Evolutionary conservation across 2,888 invertebrate genomes (phyloP), one percentile per base, ranked within the genome.

Genomic region (Campoplex capitator): DNA sequence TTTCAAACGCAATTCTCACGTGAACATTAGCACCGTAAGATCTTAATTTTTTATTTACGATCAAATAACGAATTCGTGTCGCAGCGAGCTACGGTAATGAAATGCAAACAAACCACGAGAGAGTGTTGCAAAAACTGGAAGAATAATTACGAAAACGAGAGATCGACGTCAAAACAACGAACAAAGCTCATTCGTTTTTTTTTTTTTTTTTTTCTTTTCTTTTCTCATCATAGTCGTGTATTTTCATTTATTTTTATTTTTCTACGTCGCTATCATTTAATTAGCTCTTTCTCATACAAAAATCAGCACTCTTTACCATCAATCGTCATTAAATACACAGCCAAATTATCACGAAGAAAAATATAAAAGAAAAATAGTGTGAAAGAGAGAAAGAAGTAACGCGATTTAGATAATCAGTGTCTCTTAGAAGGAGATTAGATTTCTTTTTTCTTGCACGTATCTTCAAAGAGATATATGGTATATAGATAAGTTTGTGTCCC

Each of bases 401-500:
- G 76, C 80, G 70, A 67, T 38, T 76, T 84, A 86, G 87, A 78
- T 84, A 74, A 80, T 88, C 81, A 83, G 56, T 82, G 82, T 62
- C 68, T 75, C 48, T 83, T 89, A 88, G 88, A 85, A 78, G 84
- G 74, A 74, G 35, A 77, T 77, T 83, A 83, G 87, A 80, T 73
- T 83, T 80, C 68, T 76, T 81, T 77, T 76, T 80, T 87, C 83
- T 83, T 85, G 87, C 85, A 85, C 87, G 85, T 77, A 73, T 80
- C 85, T 83, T 80, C 70, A 80, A 85, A 89, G 90, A 93, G 92
- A 92, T 93, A 91, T 93, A 92, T 93, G 94, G 93, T 93, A 93
- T 94, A 94, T 94, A 94, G 94, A 94, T 94, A 93, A 94, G 94
- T 94, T 94, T 94, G 94, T 94, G 94, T 94, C 93, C 94, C 94